Conservation (phyloP, 1,140 invertebrate genomes). For the Phocides pigmalion region DNA sequence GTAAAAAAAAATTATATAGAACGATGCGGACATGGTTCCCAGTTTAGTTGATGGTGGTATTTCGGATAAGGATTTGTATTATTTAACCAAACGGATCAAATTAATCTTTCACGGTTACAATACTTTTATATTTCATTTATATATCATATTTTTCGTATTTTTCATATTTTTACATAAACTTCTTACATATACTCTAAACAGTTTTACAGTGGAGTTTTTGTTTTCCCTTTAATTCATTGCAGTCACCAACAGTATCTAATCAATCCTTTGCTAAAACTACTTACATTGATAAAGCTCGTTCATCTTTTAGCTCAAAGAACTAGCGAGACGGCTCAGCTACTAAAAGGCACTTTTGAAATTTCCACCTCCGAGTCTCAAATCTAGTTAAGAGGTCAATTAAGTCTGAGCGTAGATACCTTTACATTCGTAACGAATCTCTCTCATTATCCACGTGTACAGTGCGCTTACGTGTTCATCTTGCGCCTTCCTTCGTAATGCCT, state of each 20-base stretch:
- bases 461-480: no score
- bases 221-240: not conserved
- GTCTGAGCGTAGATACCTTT: not conserved
- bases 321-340: not conserved
- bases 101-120: not conserved
- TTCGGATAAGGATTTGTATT: no score
- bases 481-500: no score
- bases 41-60: no score
- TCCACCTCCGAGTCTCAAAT: not conserved
- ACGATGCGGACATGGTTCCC: no score
- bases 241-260: not conserved
- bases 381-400: conserved; percentile 18
- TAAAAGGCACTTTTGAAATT: conserved; percentile 19
- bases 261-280: not conserved
- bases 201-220: no score
- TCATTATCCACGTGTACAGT: no score
- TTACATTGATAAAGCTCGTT: conserved; percentile 7
- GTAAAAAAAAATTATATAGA: no score
- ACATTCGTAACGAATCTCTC: conserved; percentile 1
- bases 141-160: no score
- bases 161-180: no score
- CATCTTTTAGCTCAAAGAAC: not conserved
- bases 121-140: no score
- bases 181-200: no score
- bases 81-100: not conserved